Evolutionary conservation across 2,888 invertebrate species (phyloP).

Genomic region (Drosophila ezoana): DNA sequence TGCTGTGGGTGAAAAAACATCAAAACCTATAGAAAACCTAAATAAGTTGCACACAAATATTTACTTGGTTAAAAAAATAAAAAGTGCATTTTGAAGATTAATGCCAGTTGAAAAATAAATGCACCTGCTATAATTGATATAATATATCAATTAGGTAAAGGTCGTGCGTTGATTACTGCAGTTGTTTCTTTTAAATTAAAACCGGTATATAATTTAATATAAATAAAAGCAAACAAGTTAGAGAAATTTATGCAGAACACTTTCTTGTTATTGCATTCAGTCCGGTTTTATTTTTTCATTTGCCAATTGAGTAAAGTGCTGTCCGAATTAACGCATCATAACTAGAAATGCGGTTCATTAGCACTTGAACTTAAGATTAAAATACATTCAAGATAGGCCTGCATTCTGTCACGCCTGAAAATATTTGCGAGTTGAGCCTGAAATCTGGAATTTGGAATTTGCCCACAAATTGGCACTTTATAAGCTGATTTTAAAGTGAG

Average conservation of each 20-base stretch:
- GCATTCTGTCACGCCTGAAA: background rate
- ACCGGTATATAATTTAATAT: background rate
- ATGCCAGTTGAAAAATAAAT: background rate
- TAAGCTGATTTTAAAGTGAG: background rate
- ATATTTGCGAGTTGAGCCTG: conserved; percentile 24
- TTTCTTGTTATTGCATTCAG: background rate
- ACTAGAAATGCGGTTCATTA: conserved; percentile 31
- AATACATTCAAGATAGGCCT: conserved; percentile 1
- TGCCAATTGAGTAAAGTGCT: conserved; percentile 13
- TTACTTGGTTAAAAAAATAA: conserved; percentile 3
- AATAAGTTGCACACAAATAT: background rate
- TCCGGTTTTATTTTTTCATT: background rate
- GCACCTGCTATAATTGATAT: background rate
- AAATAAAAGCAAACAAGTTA: background rate
- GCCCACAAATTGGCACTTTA: conserved; percentile 15
- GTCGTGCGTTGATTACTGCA: background rate
- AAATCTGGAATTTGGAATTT: conserved; percentile 28
- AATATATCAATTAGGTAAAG: background rate
- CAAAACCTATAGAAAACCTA: conserved; percentile 16
- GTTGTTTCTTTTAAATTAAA: background rate
- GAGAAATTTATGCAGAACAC: background rate
- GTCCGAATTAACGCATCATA: conserved; percentile 24
- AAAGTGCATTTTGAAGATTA: background rate
- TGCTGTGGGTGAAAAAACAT: conserved; percentile 12
- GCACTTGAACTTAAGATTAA: conserved; percentile 31